Conservation (phyloP, 2,113 vertebrate genomes). For the Glaucidium brasilianum region DNA sequence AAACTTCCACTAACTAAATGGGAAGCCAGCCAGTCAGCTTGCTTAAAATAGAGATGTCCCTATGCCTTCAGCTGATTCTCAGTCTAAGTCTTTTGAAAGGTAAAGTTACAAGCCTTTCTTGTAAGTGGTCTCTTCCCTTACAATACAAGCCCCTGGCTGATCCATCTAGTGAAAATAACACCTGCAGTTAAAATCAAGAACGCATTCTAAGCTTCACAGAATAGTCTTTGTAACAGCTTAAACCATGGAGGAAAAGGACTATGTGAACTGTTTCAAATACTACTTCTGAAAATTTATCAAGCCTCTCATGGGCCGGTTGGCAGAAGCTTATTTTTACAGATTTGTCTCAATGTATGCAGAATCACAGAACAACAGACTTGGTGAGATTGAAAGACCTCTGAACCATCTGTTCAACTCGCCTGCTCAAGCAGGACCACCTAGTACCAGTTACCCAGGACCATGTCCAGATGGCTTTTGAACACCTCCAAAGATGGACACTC, state of each 20-base stretch:
- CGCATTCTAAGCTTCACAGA: neutral
- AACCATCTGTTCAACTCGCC: neutral
- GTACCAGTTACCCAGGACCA: neutral
- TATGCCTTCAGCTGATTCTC: neutral
- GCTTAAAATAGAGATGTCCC: neutral
- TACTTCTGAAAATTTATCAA: neutral
- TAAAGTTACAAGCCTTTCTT: neutral
- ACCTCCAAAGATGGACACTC: neutral
- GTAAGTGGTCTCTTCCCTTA: neutral
- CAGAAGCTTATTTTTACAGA: neutral
- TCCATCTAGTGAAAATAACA: neutral
- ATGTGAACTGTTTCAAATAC: neutral
- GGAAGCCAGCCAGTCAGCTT: neutral
- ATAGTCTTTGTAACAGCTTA: neutral
- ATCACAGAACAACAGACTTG: neutral
- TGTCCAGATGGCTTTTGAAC: neutral
- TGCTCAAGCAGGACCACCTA: neutral
- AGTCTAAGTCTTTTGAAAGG: neutral
- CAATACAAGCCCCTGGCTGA: neutral
- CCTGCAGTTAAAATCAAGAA: neutral
- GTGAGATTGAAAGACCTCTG: neutral
- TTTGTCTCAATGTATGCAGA: neutral
- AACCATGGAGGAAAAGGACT: neutral
- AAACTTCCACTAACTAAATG: neutral
- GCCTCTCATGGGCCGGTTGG: fast-evolving